Base-by-base conservation (phyloP, 2,797 vertebrate species). In the Rhabdomys pumilio region DNA sequence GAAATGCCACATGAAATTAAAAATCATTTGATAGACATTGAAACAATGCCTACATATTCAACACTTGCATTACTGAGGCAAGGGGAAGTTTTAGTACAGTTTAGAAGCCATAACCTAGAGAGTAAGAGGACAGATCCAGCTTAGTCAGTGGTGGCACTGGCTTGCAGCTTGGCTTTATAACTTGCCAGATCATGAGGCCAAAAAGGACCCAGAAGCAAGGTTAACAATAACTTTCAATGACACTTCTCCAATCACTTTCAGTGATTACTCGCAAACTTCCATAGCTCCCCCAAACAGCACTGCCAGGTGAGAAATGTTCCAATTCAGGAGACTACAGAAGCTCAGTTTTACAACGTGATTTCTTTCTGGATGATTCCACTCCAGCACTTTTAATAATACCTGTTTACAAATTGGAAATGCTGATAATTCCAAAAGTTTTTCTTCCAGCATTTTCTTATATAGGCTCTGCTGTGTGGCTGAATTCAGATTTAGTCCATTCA, bases 361-460 rank as follows among this genome's bases (percentile, higher is more conserved):
- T 4, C 7, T 79, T n/a, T 82, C 4, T 93, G 31, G 87, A 29
- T 26, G 72, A n/a, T 47, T 31, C 81, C 22, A 55, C 84, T 87
- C 87, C 47, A 93, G 57, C 0, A 75, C 47, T 77, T 57, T 55
- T 89, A 59, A 81, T 87, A n/a, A 17, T 24, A 0, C 59, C 75
- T 94, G 63, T 79, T 84, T 10, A 72, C 5, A 75, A 91, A 88
- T 44, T 57, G 57, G 94, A 55, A 72, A 47, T 72, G 20, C 6
- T 24, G 38, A 69, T 15, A 81, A 82, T 94, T 86, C 57, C 57
- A 41, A 89, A 94, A 89, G 29, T 2, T 69, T 11, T 19, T 91
- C 34, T 82, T 65, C 76, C 9, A 41, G 31, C 26, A 90, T 77
- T 89, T 95, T 96, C 77, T 89, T 93, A 92, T 87, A 96, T 95